Evolutionary conservation across 2,888 invertebrate genomes (phyloP), one percentile per base, ranked within the genome.

Genomic region (Ceratothoa steindachneri): DNA sequence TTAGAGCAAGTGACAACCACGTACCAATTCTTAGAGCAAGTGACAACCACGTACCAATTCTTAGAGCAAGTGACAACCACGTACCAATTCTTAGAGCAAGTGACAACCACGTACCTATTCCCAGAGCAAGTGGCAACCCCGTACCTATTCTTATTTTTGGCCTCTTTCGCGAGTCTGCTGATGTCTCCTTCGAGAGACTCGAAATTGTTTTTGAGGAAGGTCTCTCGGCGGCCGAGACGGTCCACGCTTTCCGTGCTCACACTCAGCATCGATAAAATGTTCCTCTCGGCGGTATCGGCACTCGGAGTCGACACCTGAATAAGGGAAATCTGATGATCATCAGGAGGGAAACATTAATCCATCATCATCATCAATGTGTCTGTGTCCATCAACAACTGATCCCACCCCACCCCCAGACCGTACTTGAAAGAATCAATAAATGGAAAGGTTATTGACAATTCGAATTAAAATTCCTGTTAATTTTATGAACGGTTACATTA

Each of bases 281-380:
- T 92, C 64, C 92, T 86, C 77, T 93, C 93, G 0, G 90, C 91
- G 82, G 90, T 90, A 82, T 91, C 91, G 22, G 73, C 78, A 67
- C 78, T 79, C 19, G 78, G 78, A 1, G 75, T 79, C 31, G 75
- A 75, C 52, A 81, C 81, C 67, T 80, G 73, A 67, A 75, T 60
- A 22, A 72, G 22, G 9, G 64, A 30, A 30, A 67, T 41, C 15
- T 41, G 12, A 51, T 51, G 12, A 9, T 51, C 51, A 12, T 51
- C 51, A 9, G 51, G 15, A 51, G 9, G 12, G 9, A 12, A n/a
- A 9, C 12, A 51, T 15, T 12, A n/a, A 51, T 9, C 12, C 51
- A 51, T 9, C 51, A n/a, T 51, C 15, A 51, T 9, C 51, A 51
- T 9, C 12, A 12, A 9, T 51, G 12, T 51, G 12, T 15, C 51